phyloP scores from a whole-genome alignment of 2,113 vertebrate genomes.

The Phrynosoma blainvillii region DNA sequence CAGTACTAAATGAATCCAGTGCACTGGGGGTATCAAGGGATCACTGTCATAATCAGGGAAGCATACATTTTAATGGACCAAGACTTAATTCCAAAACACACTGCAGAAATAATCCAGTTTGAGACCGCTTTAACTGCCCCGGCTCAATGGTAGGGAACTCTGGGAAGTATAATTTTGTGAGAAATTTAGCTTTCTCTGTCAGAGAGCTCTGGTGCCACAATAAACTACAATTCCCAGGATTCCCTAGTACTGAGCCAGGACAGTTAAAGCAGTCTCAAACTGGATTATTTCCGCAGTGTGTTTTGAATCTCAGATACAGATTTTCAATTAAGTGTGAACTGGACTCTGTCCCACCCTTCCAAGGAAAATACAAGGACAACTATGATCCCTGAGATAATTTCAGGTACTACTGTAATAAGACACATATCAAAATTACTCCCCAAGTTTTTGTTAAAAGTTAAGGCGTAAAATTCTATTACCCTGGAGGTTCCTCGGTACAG shows the following conservation, averaged over 20 bases:
- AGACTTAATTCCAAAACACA: too few species aligned
- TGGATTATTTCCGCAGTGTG: too few species aligned
- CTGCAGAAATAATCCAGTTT: too few species aligned
- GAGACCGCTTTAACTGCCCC: too few species aligned
- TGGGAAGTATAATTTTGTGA: too few species aligned
- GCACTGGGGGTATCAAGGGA: not conserved
- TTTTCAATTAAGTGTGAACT: not conserved
- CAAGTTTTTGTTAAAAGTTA: fast-evolving
- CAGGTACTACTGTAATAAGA: not conserved
- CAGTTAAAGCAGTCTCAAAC: too few species aligned
- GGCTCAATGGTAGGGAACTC: too few species aligned
- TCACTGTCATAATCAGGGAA: not conserved
- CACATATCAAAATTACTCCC: not conserved
- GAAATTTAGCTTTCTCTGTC: too few species aligned
- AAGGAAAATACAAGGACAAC: not conserved
- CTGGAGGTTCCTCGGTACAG: slow-evolving; percentile 91
- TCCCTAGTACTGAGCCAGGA: too few species aligned
- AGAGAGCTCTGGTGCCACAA: too few species aligned
- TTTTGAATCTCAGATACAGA: not conserved
- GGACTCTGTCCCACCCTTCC: not conserved
- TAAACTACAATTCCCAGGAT: too few species aligned
- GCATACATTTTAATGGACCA: not conserved
- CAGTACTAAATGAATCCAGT: not conserved
- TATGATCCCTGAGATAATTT: not conserved
- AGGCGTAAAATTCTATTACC: slow-evolving; percentile 70